Conservation (phyloP, 2,888 invertebrate species). For the Agrypnus murinus region DNA sequence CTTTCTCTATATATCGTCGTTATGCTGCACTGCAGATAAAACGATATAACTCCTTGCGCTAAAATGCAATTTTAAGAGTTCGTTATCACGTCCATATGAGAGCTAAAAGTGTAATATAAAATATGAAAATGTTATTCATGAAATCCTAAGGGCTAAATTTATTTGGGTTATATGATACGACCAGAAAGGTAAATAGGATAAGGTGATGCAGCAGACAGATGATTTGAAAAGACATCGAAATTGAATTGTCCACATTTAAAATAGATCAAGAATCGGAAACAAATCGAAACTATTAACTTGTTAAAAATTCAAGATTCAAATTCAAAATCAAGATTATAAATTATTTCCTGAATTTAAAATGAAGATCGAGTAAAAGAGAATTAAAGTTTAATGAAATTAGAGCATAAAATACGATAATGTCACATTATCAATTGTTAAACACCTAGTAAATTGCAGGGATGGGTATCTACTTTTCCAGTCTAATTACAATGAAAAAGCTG, state of each 20-base stretch:
- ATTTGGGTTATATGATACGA: neutral
- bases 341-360: too few species aligned
- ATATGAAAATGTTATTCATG: conserved; percentile 26
- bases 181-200: neutral
- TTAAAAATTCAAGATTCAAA: too few species aligned
- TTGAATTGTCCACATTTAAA: neutral
- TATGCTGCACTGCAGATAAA: conserved; percentile 26
- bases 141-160: conserved; percentile 3
- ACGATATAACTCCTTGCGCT: conserved; percentile 2
- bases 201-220: conserved; percentile 4
- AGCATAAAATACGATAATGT: too few species aligned
- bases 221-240: neutral
- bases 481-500: too few species aligned
- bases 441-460: too few species aligned
- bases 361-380: too few species aligned
- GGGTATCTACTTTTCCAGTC: too few species aligned
- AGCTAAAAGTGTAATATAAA: conserved; percentile 18
- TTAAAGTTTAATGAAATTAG: too few species aligned
- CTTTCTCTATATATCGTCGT: conserved; percentile 6
- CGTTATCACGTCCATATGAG: conserved; percentile 4
- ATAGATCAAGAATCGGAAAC: neutral
- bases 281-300: too few species aligned
- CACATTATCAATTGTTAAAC: too few species aligned
- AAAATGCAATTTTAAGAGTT: conserved; percentile 14
- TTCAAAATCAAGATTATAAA: too few species aligned